Percentiles rank a stretch among this genome's conserved stretches.
phyloP scores from a whole-genome alignment of 2,797 vertebrate genomes.

The Semotilus atromaculatus region DNA sequence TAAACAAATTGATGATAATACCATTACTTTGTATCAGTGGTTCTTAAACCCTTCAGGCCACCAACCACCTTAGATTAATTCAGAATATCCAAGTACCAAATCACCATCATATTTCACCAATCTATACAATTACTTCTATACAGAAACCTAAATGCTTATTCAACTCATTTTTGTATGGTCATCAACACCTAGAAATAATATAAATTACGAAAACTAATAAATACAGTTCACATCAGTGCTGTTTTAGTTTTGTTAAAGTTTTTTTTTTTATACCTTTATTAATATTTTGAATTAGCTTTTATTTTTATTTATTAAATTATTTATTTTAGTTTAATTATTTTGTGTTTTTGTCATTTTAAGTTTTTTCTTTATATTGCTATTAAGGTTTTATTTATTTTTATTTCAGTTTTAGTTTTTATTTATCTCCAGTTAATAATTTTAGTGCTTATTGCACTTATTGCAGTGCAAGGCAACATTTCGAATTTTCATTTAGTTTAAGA shows the following conservation, averaged over 20 bases:
- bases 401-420: background rate
- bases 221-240: background rate
- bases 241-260: too few relatives aligned
- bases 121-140: background rate
- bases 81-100: background rate
- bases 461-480: background rate
- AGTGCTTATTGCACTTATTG: background rate
- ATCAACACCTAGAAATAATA: background rate
- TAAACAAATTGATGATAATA: conserved; percentile 29
- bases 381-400: background rate
- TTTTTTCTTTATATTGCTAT: background rate
- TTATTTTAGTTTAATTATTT: background rate
- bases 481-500: background rate
- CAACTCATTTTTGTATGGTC: background rate
- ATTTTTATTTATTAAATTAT: background rate
- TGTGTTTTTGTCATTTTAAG: background rate
- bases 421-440: background rate
- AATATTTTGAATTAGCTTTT: background rate
- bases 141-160: background rate
- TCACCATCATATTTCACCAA: background rate
- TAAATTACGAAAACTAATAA: background rate
- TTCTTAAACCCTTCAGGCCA: background rate
- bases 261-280: background rate
- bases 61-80: background rate
- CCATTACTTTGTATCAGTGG: conserved; percentile 38